phyloP scores from a whole-genome alignment of 1,140 invertebrate genomes.

The Aphidius gifuensis region DNA sequence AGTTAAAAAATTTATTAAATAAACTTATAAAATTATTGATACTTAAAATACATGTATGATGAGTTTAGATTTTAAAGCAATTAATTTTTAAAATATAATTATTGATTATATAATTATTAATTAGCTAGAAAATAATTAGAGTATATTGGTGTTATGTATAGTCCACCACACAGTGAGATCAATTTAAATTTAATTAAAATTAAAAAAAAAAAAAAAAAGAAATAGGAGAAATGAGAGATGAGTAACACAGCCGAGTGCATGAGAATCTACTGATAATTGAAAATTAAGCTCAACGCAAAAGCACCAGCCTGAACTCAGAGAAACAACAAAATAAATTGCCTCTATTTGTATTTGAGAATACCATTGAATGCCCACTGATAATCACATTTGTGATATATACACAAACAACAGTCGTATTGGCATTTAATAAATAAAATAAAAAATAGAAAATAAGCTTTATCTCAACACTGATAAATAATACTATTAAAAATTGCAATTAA shows the following conservation, averaged over 20 bases:
- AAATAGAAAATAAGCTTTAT: too few species aligned
- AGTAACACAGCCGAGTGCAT: slow-evolving; percentile 3
- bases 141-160: not conserved
- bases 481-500: too few species aligned
- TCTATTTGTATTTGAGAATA: slow-evolving; percentile 8
- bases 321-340: slow-evolving; percentile 22
- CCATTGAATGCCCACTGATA: slow-evolving; percentile 2
- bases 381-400: not conserved
- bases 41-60: too few species aligned
- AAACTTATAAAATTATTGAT: too few species aligned
- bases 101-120: too few species aligned
- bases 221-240: not conserved
- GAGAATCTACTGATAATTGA: slow-evolving; percentile 33
- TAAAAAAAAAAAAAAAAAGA: too few species aligned
- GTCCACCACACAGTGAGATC: not conserved
- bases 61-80: too few species aligned
- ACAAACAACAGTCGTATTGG: too few species aligned
- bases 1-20: too few species aligned
- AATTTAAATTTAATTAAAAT: slow-evolving; percentile 23
- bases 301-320: not conserved
- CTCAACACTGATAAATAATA: not conserved
- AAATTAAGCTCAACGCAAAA: slow-evolving; percentile 30
- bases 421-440: too few species aligned
- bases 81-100: too few species aligned
- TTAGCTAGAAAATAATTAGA: not conserved